Percentiles rank a stretch among this genome's conserved stretches.
These are phyloP conservation scores for Rhopalosiphum nymphaeae DNA, from an alignment of 2,888 invertebrate species.

Conservation along the genomic window DNA sequence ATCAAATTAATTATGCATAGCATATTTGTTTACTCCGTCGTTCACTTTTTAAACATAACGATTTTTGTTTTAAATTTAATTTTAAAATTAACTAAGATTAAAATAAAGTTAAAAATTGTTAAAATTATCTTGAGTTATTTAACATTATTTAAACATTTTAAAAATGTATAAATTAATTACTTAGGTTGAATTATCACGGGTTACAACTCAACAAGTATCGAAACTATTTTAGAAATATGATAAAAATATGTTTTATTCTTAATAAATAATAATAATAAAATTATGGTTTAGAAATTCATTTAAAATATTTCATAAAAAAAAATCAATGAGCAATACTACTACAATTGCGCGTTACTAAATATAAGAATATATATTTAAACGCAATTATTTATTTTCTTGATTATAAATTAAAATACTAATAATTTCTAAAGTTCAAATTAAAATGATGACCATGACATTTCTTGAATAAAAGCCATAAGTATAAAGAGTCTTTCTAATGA, in stretches of 20 bases:
- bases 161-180: not conserved
- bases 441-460: constrained; percentile 24
- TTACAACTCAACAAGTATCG: not conserved
- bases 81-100: not conserved
- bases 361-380: not conserved
- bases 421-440: constrained; percentile 20
- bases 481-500: not conserved
- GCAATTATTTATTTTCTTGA: not conserved
- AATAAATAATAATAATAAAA: not conserved
- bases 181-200: not conserved
- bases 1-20: constrained; percentile 9
- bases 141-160: not conserved
- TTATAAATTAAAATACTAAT: constrained; percentile 7
- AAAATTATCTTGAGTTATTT: not conserved
- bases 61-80: not conserved
- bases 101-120: not conserved
- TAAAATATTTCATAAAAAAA: not conserved
- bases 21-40: not conserved
- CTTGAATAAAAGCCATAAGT: not conserved
- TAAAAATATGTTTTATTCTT: not conserved
- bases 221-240: not conserved
- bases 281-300: not conserved
- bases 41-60: constrained; percentile 7
- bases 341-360: not conserved
- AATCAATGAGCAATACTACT: not conserved